Evolutionary conservation across 2,113 vertebrate species (phyloP).

Genomic region (Formicarius rufipectus): DNA sequence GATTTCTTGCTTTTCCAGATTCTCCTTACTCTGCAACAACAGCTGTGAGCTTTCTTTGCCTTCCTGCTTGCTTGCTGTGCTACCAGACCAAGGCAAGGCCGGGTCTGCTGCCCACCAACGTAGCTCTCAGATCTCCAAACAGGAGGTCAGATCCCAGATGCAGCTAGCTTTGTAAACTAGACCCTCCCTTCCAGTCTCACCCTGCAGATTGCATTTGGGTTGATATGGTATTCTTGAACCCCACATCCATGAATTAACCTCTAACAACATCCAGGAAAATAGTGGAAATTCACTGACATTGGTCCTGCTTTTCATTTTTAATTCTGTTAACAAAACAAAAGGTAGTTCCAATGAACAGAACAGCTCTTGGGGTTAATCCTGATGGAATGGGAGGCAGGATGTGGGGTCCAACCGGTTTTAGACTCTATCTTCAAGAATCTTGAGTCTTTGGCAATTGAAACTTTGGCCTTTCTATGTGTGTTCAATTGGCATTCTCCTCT

Average conservation of each 20-base stretch:
- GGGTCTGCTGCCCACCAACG: background rate
- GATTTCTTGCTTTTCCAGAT: conserved; percentile 33
- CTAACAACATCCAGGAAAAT: background rate
- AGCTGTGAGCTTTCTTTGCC: conserved; percentile 8
- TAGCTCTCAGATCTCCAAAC: background rate
- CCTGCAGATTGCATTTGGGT: background rate
- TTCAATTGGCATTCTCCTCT: background rate
- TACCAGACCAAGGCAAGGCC: background rate
- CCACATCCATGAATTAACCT: background rate
- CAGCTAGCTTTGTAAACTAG: background rate
- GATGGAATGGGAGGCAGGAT: background rate
- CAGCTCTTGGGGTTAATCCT: background rate
- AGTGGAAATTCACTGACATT: background rate
- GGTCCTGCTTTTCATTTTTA: background rate
- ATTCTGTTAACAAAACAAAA: background rate
- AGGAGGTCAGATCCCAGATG: background rate
- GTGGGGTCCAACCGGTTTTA: background rate
- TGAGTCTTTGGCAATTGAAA: background rate
- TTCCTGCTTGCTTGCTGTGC: background rate
- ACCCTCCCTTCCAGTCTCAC: background rate
- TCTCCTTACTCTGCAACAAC: background rate
- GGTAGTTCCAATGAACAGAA: background rate
- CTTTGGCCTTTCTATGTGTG: background rate
- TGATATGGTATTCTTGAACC: background rate
- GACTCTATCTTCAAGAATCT: background rate